phyloP scores from a whole-genome alignment of 2,797 vertebrate species.

The Meda fulgida region DNA sequence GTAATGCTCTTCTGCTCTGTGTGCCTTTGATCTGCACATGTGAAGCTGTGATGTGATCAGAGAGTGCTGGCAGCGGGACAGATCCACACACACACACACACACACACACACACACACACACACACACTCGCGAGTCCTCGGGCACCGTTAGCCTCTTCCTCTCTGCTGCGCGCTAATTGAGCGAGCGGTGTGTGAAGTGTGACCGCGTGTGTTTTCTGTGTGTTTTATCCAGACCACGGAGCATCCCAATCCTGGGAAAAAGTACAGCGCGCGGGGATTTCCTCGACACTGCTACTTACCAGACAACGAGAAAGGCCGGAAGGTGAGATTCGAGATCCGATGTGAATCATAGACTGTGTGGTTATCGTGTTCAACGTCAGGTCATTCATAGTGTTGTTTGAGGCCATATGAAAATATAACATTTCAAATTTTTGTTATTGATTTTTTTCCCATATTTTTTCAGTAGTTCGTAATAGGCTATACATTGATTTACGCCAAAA shows the following conservation, averaged over 20 bases:
- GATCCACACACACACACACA: no score
- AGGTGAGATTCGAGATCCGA: constrained; percentile 74
- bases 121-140: neutral
- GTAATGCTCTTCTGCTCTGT: neutral
- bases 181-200: constrained; percentile 16
- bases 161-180: constrained; percentile 25
- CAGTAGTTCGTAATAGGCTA: no score
- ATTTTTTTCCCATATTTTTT: no score
- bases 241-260: constrained; percentile 93
- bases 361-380: neutral
- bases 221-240: constrained; percentile 84
- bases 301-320: constrained; percentile 92
- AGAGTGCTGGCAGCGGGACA: neutral
- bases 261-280: constrained; percentile 94
- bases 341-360: neutral
- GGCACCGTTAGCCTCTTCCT: constrained; percentile 17
- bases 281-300: constrained; percentile 97
- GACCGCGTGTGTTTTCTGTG: constrained; percentile 35
- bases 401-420: neutral
- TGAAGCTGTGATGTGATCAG: neutral
- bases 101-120: no score
- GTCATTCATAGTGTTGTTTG: neutral
- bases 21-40: neutral
- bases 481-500: no score
- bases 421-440: no score